A percentile compares a stretch with the other conserved stretches of the same genome.
Conservation (phyloP, 1,140 invertebrate genomes). For the Eciton burchellii region DNA sequence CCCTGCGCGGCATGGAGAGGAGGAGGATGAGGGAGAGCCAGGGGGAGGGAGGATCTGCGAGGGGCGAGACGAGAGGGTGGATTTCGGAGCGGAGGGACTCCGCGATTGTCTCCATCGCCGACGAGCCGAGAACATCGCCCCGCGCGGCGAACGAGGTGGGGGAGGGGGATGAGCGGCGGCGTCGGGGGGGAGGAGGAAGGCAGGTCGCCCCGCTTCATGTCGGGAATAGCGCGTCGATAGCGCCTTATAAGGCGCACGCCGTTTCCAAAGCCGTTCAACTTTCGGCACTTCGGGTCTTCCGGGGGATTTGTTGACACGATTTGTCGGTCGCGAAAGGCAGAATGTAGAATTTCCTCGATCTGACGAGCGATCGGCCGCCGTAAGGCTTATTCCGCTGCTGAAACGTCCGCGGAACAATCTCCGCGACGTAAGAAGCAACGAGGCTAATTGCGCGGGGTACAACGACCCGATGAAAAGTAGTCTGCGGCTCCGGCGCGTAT, state of each 20-base stretch:
- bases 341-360: too few relatives aligned
- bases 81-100: neutral
- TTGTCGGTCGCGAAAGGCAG: neutral
- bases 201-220: neutral
- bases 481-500: conserved; percentile 15
- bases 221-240: too few relatives aligned
- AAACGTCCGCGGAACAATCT: neutral
- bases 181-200: too few relatives aligned
- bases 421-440: neutral
- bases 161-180: too few relatives aligned
- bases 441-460: conserved; percentile 29
- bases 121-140: neutral
- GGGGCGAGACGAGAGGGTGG: neutral
- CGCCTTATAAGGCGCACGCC: neutral
- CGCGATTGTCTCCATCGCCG: conserved; percentile 26
- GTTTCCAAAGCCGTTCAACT: neutral
- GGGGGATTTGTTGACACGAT: neutral
- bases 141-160: too few relatives aligned
- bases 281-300: neutral
- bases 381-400: too few relatives aligned
- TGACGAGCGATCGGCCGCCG: neutral
- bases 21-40: too few relatives aligned
- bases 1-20: conserved; percentile 31
- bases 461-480: conserved; percentile 44
- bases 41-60: too few relatives aligned